Evolutionary conservation across 2,797 vertebrate genomes (phyloP), one percentile per base, ranked within the genome.

Genomic region (Danio kyathit): DNA sequence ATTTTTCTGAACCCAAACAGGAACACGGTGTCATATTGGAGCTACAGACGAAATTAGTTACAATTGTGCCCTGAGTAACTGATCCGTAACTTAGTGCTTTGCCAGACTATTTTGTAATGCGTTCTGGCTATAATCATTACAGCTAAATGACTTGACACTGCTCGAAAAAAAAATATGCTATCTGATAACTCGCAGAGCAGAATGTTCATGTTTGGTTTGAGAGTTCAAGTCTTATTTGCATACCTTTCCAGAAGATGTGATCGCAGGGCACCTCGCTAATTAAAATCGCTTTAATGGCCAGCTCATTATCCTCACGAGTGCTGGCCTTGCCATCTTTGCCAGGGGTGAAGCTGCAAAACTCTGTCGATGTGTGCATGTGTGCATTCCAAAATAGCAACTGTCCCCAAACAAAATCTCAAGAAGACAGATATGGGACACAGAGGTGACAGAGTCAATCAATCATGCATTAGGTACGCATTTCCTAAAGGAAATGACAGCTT

Each of bases 261-360:
- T 72, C 14, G 56, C 46, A 56, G 83, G 81, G 82, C 80, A 80
- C 78, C 54, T 57, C 48, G 21, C 85, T 83, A 86, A 86, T 84
- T 84, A 79, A 86, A 83, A 84, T 29, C n/a, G 60, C 74, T 83
- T 82, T 84, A 86, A 86, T 84, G 78, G 80, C 70, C 59, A 14
- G 69, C 74, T 84, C 74, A 84, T 86, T 84, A 86, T 84, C 72
- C 74, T 74, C 77, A 78, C 14, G 77, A 81, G 71, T 75, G 81
- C 70, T 49, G 70, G 77, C 81, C 78, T 54, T 78, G 52, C 73
- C 70, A 59, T 76, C 64, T 76, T 80, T 72, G 71, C 74, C 70
- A 83, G 71, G 60, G 65, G 60, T 74, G 64, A 82, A 80, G 81
- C 72, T 64, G 66, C 54, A 82, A 44, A 57, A 57, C 57, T 29